These are phyloP conservation scores for Hippoglossus hippoglossus DNA, from an alignment of 2,797 vertebrate species.

Conservation along the genomic window DNA sequence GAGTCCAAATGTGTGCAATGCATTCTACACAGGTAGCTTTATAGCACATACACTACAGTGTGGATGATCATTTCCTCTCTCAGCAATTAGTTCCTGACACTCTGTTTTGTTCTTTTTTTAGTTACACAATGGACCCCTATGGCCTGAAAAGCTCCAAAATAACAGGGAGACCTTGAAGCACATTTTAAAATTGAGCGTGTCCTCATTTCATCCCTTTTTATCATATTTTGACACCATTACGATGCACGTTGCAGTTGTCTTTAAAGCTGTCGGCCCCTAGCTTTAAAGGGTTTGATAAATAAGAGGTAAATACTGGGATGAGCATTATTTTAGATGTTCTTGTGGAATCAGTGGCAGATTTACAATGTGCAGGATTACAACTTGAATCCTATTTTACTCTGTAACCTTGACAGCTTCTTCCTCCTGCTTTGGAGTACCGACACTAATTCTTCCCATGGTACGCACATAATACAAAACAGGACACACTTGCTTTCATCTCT, in stretches of 20 bases:
- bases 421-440: conserved; percentile 50
- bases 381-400: conserved; percentile 66
- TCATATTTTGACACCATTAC: conserved; percentile 38
- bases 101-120: conserved; percentile 14
- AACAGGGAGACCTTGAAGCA: conserved; percentile 39
- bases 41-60: conserved; percentile 6
- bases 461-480: conserved; percentile 58
- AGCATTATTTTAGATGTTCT: conserved; percentile 55
- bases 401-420: conserved; percentile 72
- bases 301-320: conserved; percentile 39
- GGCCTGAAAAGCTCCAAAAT: not conserved
- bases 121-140: conserved; percentile 7
- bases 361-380: conserved; percentile 66
- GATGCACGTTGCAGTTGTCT: conserved; percentile 19
- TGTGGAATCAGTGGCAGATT: conserved; percentile 67
- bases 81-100: conserved; percentile 36
- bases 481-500: conserved; percentile 59
- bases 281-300: conserved; percentile 47
- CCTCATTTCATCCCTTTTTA: conserved; percentile 25
- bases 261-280: conserved; percentile 25
- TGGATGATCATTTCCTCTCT: conserved; percentile 27
- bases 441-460: conserved; percentile 60
- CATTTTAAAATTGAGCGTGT: conserved; percentile 25
- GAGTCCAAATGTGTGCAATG: not conserved
- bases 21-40: not conserved